These are phyloP conservation scores for Solenodon paradoxus DNA, from an alignment of 2,113 vertebrate genomes.

Conservation along the genomic window DNA sequence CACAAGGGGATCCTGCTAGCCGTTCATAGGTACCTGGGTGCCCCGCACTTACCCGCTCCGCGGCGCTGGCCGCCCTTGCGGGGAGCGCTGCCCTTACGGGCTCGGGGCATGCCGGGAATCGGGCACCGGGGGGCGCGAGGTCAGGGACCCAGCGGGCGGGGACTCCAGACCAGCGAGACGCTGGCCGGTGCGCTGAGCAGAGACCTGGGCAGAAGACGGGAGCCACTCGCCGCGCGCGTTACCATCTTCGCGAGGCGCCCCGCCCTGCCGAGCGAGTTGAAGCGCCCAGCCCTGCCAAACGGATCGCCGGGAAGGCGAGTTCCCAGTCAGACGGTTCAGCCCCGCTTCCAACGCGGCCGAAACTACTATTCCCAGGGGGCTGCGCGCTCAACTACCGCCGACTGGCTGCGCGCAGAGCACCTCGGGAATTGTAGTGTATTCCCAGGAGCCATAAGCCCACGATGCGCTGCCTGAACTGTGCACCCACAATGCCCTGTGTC, in stretches of 20 bases:
- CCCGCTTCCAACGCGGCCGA: neutral
- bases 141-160: constrained; percentile 63
- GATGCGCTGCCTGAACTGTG: constrained; percentile 5
- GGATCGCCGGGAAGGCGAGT: constrained; percentile 70
- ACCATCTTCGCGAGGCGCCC: constrained; percentile 78
- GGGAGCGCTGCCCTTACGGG: constrained; percentile 71
- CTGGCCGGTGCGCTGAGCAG: constrained; percentile 19
- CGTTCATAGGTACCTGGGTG: neutral
- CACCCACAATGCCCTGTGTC: constrained; percentile 62
- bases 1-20: neutral
- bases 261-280: constrained; percentile 34
- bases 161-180: constrained; percentile 51
- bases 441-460: neutral
- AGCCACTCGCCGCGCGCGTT: constrained; percentile 68
- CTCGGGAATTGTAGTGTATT: constrained; percentile 59
- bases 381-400: neutral
- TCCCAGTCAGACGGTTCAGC: neutral
- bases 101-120: constrained; percentile 75
- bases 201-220: constrained; percentile 6
- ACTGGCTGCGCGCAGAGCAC: neutral
- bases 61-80: constrained; percentile 69
- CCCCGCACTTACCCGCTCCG: constrained; percentile 55
- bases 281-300: constrained; percentile 44
- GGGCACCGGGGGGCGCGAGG: constrained; percentile 35
- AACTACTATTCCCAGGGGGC: constrained; percentile 39